Evolutionary conservation across 1,140 invertebrate genomes (phyloP), one percentile per base, ranked within the genome.

Genomic region (Pseudomyrmex pallidus): DNA sequence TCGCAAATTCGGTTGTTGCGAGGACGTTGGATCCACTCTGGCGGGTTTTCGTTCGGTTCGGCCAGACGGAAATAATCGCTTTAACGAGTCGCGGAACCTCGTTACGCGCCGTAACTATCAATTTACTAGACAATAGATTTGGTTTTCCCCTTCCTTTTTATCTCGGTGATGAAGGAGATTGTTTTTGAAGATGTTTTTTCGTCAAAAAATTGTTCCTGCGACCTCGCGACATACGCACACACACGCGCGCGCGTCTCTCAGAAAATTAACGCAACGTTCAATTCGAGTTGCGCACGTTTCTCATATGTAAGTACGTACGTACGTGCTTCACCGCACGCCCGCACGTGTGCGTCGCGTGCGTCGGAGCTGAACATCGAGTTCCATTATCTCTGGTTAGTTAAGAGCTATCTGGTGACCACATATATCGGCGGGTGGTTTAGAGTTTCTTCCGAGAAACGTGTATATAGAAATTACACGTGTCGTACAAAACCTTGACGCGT

Each of bases 51-150:
- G 59, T 83, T 82, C 66, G 15, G 61, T 67, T 22, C 70, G 84
- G 25, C 62, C 68, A 68, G 63, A 85, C 73, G 52, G 63, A 67
- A 74, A 78, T 76, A 78, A 59, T 66, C 67, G 82, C 82, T 61
- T 70, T 50, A 54, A 73, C 59, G 80, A 87, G 82, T 78, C 85
- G 68, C 83, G 82, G 84, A 84, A 80, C 72, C 86, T 86, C 22
- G 17, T 72, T 74, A 74, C 56, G 64, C 84, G 68, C 76, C 15
- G 83, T 82, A 63, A 57, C 68, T 63, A 73, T 78, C 52, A 59
- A 78, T 78, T 78, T 78, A 59, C 54, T n/a, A 57, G 20, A 78
- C 54, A 78, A 78, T 78, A 52, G 48, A 50, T 64, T 64, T 35
- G 50, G 20, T n/a, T 12, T 13, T 20, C 22, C 15, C n/a, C 17